Conservation (phyloP, 1,140 invertebrate genomes). For the Drosophila nikananu region DNA sequence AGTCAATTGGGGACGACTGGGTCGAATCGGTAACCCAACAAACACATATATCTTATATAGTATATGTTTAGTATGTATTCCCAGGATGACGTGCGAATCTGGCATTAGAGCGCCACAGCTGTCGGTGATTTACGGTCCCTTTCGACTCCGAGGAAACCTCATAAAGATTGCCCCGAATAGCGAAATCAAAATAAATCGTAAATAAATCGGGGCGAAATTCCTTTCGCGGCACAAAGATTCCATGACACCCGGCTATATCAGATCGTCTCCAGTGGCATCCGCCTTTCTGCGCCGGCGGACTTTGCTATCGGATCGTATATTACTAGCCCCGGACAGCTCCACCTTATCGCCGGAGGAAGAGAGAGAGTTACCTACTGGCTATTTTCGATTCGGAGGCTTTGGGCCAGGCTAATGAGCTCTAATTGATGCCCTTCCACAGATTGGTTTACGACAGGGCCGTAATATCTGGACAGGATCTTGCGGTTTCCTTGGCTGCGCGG, state of each 20-base stretch:
- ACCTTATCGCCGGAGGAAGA: conserved; percentile 59
- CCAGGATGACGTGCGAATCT: conserved; percentile 33
- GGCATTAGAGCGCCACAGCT: conserved; percentile 28
- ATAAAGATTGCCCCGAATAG: conserved; percentile 64
- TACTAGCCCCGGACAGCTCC: conserved; percentile 38
- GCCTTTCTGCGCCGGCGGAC: conserved; percentile 45
- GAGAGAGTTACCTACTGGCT: background rate
- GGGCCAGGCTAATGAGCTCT: conserved; percentile 63
- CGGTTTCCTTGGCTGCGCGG: conserved; percentile 48
- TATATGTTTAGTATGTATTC: background rate
- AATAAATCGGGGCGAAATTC: conserved; percentile 65
- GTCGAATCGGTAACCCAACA: conserved; percentile 2
- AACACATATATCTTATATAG: background rate
- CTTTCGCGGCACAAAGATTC: conserved; percentile 46
- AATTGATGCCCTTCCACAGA: conserved; percentile 63
- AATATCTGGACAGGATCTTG: conserved; percentile 66
- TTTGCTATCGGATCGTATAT: conserved; percentile 75
- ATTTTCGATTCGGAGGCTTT: conserved; percentile 27
- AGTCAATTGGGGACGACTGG: conserved; percentile 29
- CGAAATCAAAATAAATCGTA: conserved; percentile 81
- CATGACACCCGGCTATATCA: conserved; percentile 39
- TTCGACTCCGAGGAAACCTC: conserved; percentile 34
- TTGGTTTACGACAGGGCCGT: conserved; percentile 41
- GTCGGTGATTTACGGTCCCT: conserved; percentile 53
- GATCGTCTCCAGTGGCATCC: conserved; percentile 52